These are phyloP conservation scores for Diloba caeruleocephala DNA, from an alignment of 2,888 invertebrate species.

Conservation along the genomic window DNA sequence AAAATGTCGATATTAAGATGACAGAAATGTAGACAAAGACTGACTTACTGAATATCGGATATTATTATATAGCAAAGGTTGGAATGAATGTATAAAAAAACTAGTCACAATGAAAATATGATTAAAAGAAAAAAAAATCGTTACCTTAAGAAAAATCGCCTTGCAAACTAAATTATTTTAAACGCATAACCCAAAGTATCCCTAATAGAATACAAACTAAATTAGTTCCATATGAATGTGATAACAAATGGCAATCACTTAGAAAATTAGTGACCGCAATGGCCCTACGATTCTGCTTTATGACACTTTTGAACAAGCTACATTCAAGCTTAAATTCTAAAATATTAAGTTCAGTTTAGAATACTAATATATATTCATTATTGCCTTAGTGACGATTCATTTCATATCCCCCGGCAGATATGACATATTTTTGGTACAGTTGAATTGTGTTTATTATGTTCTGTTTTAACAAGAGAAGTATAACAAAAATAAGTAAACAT, in stretches of 20 bases:
- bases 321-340: conserved; percentile 4
- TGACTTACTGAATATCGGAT: no score
- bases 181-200: neutral
- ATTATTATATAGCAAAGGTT: no score
- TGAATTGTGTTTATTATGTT: conserved; percentile 13
- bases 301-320: conserved; percentile 2
- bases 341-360: conserved; percentile 3
- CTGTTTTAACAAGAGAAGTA: conserved; percentile 3
- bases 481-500: neutral
- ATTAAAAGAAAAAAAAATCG: no score
- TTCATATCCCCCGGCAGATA: conserved; percentile 33
- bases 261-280: conserved; percentile 52
- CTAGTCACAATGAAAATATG: no score
- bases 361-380: conserved; percentile 10
- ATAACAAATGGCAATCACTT: conserved; percentile 60
- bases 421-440: conserved; percentile 25
- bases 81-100: no score
- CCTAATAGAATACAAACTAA: neutral
- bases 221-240: conserved; percentile 45
- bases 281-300: conserved; percentile 31
- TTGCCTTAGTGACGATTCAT: conserved; percentile 20
- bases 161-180: neutral
- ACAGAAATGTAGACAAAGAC: no score
- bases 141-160: no score
- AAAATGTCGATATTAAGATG: no score